These are phyloP conservation scores for Chelonoidis abingdonii DNA, from an alignment of 2,113 vertebrate species.

Conservation along the genomic window DNA sequence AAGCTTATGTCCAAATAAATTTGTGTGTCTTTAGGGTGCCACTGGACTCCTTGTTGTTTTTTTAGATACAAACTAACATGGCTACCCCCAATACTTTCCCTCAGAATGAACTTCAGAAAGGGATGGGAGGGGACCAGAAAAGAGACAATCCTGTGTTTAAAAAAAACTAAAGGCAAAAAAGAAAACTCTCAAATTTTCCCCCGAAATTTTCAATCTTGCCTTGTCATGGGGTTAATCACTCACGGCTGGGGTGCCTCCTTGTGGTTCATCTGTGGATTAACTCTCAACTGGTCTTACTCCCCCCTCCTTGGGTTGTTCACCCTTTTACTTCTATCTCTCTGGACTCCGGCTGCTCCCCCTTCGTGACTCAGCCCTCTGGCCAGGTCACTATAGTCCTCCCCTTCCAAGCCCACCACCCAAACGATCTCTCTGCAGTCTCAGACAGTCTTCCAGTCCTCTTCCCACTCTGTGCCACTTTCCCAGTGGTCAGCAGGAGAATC, in stretches of 20 bases:
- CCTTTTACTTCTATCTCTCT: neutral
- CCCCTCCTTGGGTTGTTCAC: neutral
- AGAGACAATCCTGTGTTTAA: fast-evolving
- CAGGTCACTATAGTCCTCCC: neutral
- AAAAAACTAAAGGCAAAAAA: neutral
- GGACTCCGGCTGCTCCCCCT: neutral
- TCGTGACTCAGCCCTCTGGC: neutral
- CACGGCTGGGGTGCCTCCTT: neutral
- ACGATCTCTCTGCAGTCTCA: neutral
- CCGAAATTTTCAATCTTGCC: neutral
- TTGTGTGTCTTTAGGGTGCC: too few species aligned
- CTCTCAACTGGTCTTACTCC: neutral
- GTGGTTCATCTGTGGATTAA: neutral
- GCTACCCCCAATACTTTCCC: neutral
- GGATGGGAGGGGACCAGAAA: fast-evolving
- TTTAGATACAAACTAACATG: too few species aligned
- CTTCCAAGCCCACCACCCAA: neutral
- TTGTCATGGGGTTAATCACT: neutral
- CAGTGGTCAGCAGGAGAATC: neutral
- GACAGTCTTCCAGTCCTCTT: neutral
- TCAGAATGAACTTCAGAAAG: neutral
- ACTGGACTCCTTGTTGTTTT: too few species aligned
- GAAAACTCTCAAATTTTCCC: neutral
- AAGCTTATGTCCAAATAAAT: too few species aligned
- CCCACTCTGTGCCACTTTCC: neutral